Conservation (phyloP, 2,888 invertebrate species). For the Scaptomyza parva region DNA sequence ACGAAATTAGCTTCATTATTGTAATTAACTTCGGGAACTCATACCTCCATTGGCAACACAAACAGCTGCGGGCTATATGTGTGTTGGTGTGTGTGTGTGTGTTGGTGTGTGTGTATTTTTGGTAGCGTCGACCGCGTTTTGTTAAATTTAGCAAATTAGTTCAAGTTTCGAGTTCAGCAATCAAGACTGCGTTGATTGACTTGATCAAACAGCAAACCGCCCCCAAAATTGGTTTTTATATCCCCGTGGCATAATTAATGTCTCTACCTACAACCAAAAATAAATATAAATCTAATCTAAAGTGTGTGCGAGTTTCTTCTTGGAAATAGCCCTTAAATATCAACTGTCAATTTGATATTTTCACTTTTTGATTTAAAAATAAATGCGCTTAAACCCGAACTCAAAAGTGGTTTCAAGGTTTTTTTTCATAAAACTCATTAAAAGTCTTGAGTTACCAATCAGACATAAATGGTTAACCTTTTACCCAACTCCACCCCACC, state of each 20-base stretch:
- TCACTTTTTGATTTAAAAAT: background rate
- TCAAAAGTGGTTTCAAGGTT: too few species aligned
- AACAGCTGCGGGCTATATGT: background rate
- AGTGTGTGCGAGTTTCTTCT: too few species aligned
- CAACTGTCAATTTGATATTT: background rate
- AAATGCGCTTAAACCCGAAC: slow-evolving; percentile 4
- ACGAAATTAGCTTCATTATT: slow-evolving; percentile 70
- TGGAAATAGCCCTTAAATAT: too few species aligned
- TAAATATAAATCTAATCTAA: background rate
- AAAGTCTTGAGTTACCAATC: slow-evolving; percentile 37
- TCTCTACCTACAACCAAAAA: slow-evolving; percentile 27
- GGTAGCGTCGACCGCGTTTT: slow-evolving; percentile 21
- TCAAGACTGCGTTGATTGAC: slow-evolving; percentile 39
- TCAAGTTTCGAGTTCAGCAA: slow-evolving; percentile 40
- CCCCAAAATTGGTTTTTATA: background rate
- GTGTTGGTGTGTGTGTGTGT: background rate
- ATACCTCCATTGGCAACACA: slow-evolving; percentile 29
- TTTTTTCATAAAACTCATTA: slow-evolving; percentile 35
- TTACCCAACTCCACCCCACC: too few species aligned
- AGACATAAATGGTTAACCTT: slow-evolving; percentile 27
- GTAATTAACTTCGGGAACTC: slow-evolving; percentile 68
- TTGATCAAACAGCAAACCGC: slow-evolving; percentile 36
- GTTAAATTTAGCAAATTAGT: slow-evolving; percentile 65
- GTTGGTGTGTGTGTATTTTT: background rate
- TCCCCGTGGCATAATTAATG: slow-evolving; percentile 28